Evolutionary conservation across 2,888 invertebrate species (phyloP).

Genomic region (Eilema griseolum): DNA sequence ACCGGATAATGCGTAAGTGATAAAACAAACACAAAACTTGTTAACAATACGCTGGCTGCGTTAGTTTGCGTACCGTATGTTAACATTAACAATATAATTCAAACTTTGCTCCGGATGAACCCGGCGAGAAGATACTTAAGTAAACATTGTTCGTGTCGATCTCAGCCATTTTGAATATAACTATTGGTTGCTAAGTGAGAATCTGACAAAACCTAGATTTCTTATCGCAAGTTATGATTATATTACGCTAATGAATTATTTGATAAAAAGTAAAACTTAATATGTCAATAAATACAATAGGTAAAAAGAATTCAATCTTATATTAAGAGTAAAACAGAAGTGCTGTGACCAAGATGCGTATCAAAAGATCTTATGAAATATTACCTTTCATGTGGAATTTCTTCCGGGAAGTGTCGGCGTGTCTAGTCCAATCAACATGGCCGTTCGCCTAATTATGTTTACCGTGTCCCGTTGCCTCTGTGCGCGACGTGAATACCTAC

Average conservation of each 20-base stretch:
- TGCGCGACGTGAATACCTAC: conserved; percentile 59
- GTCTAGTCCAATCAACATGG: conserved; percentile 75
- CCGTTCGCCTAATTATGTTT: conserved; percentile 77
- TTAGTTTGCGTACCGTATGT: conserved; percentile 63
- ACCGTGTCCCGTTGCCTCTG: conserved; percentile 65
- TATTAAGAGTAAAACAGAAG: conserved; percentile 58
- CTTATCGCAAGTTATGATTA: conserved; percentile 39
- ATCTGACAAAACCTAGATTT: conserved; percentile 36
- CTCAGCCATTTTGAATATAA: conserved; percentile 45
- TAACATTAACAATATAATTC: conserved; percentile 68
- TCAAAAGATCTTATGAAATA: conserved; percentile 71
- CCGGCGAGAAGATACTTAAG: conserved; percentile 56
- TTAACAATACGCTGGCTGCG: conserved; percentile 58
- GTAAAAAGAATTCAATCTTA: conserved; percentile 41
- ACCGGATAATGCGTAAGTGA: conserved; percentile 64
- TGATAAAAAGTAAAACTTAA: conserved; percentile 39
- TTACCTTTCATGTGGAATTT: conserved; percentile 73
- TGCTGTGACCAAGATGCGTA: conserved; percentile 58
- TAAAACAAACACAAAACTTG: conserved; percentile 68
- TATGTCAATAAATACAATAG: conserved; percentile 27
- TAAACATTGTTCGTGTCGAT: conserved; percentile 53
- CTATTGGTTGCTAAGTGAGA: conserved; percentile 43
- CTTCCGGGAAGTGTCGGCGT: conserved; percentile 64
- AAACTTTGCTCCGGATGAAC: conserved; percentile 58
- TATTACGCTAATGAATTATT: conserved; percentile 30